These are phyloP conservation scores for Melanaphis sacchari DNA, from an alignment of 1,140 invertebrate species.

Conservation along the genomic window DNA sequence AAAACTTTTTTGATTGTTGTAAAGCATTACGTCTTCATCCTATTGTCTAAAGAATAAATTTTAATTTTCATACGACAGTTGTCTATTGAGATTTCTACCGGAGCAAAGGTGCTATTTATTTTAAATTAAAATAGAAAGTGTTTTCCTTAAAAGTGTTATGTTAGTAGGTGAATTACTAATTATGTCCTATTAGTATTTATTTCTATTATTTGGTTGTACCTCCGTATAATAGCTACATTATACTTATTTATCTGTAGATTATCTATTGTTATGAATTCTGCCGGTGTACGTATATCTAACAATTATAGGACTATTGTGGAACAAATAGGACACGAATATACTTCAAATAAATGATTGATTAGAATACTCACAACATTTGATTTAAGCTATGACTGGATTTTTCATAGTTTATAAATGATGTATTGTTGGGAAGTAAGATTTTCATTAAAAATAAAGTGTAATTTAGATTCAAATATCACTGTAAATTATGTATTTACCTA, in stretches of 20 bases:
- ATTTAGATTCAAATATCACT: no score
- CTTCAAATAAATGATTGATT: not conserved
- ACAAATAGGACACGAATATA: not conserved
- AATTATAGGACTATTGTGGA: not conserved
- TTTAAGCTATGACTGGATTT: not conserved
- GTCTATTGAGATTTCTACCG: not conserved
- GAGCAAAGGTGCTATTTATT: not conserved
- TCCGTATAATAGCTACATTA: not conserved
- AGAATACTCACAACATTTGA: not conserved
- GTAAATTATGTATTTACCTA: not conserved
- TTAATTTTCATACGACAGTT: not conserved
- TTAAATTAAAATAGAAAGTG: conserved; percentile 29
- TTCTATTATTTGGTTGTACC: not conserved
- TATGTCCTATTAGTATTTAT: not conserved
- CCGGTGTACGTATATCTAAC: not conserved
- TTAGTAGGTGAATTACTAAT: conserved; percentile 7
- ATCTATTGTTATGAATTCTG: not conserved
- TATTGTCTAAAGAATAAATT: not conserved
- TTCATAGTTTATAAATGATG: not conserved
- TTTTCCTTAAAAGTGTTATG: not conserved
- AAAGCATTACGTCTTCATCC: not conserved
- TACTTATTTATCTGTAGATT: not conserved
- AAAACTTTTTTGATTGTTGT: not conserved
- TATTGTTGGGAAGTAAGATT: no score
- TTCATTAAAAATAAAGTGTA: no score